phyloP scores from a whole-genome alignment of 1,140 invertebrate genomes.

The Palaemon carinicauda region DNA sequence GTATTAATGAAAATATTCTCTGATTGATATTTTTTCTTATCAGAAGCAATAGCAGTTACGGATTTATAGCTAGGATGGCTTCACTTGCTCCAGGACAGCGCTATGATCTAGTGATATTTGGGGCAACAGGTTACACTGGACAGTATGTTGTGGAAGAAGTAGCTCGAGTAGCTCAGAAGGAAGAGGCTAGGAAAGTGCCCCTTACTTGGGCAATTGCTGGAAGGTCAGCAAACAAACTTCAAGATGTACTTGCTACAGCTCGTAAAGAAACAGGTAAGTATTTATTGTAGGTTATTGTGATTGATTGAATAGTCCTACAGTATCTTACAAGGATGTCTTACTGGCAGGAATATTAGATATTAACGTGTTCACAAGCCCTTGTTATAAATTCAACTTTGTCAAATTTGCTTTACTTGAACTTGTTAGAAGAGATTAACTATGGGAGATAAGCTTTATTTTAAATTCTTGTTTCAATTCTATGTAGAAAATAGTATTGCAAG shows the following conservation, averaged over 20 bases:
- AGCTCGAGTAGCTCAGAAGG: slow-evolving; percentile 69
- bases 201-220: slow-evolving; percentile 63
- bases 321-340: too few relatives aligned
- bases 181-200: slow-evolving; percentile 39
- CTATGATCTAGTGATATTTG: slow-evolving; percentile 78
- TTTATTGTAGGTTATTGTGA: too few relatives aligned
- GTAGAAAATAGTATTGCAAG: too few relatives aligned
- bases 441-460: neutral
- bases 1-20: too few relatives aligned
- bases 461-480: neutral
- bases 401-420: neutral
- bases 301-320: too few relatives aligned
- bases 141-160: slow-evolving; percentile 77
- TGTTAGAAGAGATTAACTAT: neutral
- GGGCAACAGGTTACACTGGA: slow-evolving; percentile 87
- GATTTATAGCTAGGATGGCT: slow-evolving; percentile 1
- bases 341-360: too few relatives aligned
- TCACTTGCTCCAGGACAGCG: neutral
- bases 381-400: neutral
- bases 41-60: neutral
- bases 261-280: slow-evolving; percentile 39
- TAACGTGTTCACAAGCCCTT: too few relatives aligned
- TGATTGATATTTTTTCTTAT: too few relatives aligned
- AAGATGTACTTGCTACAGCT: slow-evolving; percentile 17
- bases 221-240: slow-evolving; percentile 47